A percentile compares a stretch with the other conserved stretches of the same genome.
These are phyloP conservation scores for Cololabis saira DNA, from an alignment of 2,113 vertebrate species.

Conservation along the genomic window DNA sequence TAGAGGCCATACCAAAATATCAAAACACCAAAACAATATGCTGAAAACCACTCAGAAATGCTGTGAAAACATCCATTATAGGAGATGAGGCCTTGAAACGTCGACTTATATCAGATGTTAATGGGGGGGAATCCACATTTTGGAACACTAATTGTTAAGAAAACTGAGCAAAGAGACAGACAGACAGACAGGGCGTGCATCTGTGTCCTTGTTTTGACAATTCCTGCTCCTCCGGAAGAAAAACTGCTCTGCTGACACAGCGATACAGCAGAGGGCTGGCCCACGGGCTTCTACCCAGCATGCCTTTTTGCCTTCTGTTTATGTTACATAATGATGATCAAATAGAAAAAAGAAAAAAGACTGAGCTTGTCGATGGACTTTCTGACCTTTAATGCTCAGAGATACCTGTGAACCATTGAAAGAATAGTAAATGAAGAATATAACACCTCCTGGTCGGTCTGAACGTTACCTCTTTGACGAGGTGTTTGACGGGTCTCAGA, in stretches of 20 bases:
- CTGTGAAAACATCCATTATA: conserved; percentile 28
- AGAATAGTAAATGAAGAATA: not conserved
- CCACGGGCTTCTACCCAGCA: conserved; percentile 52
- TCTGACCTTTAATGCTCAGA: not conserved
- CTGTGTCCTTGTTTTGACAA: conserved; percentile 11
- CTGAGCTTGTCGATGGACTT: not conserved
- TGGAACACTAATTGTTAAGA: conserved; percentile 3
- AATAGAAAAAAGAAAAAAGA: conserved; percentile 15
- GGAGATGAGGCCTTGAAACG: conserved; percentile 3
- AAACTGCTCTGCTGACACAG: conserved; percentile 54
- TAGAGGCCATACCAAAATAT: not conserved
- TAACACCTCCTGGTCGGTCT: not conserved
- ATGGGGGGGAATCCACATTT: conserved; percentile 30
- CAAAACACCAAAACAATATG: not conserved
- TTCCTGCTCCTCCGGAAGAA: conserved; percentile 19
- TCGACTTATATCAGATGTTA: conserved; percentile 27
- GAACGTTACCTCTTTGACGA: conserved; percentile 85
- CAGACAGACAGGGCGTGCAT: not conserved
- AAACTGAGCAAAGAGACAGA: too few species aligned
- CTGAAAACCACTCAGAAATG: not conserved
- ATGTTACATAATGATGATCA: conserved; percentile 23
- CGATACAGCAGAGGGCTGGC: conserved; percentile 32
- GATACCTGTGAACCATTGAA: not conserved
- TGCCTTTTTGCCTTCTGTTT: conserved; percentile 57
- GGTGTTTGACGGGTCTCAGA: conserved; percentile 88